Evolutionary conservation across 2,797 vertebrate species (phyloP), one percentile per base, ranked within the genome.

Genomic region (Cebuella pygmaea): DNA sequence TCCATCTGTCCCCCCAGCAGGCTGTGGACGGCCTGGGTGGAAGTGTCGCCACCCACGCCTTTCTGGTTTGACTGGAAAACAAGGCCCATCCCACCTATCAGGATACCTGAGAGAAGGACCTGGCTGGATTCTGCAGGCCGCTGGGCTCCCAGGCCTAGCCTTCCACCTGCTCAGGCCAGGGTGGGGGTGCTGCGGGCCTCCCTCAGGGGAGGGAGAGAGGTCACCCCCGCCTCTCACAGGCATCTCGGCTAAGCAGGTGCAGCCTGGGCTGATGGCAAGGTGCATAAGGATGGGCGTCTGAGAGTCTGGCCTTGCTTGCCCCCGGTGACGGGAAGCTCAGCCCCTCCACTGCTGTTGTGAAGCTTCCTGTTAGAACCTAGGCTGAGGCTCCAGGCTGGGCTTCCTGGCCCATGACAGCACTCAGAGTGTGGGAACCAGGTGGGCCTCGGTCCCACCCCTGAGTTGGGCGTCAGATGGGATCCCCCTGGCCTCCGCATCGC

Each of bases 1-100:
- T 97, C 97, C 97, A 97, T 97, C 97, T 97, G 97, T 97, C 97
- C 95, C 96, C 93, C 86, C 97, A 97, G 97, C 97, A 87, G 97
- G 97, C 93, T 55, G 85, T 39, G 96, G 88, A 92, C 27, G n/a
- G 96, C 85, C 57, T 92, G 14, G 1, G 90, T 93, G 94, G 90
- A 95, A 76, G 92, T 15, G n/a, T 94, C 93, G 94, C 97, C 98
- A 97, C 97, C 98, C 95, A 97, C 93, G 91, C 94, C 92, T 96
- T 98, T 97, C 96, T 97, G 98, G 95, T 97, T 88, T 79, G 64
- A 97, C 95, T 83, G 94, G 97, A 97, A 96, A 96, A 93, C 64
- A 93, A 91, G 93, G 81, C 46, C 0, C 3, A 64, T 80, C 93
- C 95, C 89, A 89, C 57, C 83, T 50, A 24, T 74, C 88, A 70